Percentiles rank a stretch among this genome's conserved stretches.
Evolutionary conservation across 2,797 vertebrate genomes (phyloP).

Genomic region (Neomorphus geoffroyi): DNA sequence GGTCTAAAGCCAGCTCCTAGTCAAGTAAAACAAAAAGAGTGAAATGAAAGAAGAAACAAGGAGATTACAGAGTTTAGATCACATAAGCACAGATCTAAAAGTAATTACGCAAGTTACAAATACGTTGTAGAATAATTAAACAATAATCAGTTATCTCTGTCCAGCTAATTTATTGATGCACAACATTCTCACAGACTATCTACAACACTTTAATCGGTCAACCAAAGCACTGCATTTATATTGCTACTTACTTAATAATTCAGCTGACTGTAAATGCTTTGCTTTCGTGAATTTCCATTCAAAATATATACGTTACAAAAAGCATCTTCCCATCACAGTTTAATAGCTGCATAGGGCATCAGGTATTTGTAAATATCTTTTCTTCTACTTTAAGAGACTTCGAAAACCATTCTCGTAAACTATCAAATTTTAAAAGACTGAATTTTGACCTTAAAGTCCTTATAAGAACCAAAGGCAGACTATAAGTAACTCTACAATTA

Average conservation of each 20-base stretch:
- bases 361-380: not conserved
- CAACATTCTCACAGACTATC: not conserved
- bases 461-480: not conserved
- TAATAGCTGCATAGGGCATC: not conserved
- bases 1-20: conserved; percentile 90
- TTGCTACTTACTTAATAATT: not conserved
- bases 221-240: not conserved
- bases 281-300: not conserved
- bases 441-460: not conserved
- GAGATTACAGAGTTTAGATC: not conserved
- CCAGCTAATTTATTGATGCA: not conserved
- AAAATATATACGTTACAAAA: not conserved
- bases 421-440: not conserved
- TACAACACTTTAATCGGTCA: not conserved
- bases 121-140: not conserved
- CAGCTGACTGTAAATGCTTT: not conserved
- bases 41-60: not conserved
- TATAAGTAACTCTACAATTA: not conserved
- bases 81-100: not conserved
- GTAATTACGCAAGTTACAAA: not conserved
- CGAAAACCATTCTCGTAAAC: not conserved
- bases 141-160: not conserved
- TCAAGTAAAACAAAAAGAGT: not conserved
- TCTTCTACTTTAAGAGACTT: not conserved
- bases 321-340: not conserved